Base-by-base conservation (phyloP, 2,113 vertebrate species). In the Scomber japonicus region DNA sequence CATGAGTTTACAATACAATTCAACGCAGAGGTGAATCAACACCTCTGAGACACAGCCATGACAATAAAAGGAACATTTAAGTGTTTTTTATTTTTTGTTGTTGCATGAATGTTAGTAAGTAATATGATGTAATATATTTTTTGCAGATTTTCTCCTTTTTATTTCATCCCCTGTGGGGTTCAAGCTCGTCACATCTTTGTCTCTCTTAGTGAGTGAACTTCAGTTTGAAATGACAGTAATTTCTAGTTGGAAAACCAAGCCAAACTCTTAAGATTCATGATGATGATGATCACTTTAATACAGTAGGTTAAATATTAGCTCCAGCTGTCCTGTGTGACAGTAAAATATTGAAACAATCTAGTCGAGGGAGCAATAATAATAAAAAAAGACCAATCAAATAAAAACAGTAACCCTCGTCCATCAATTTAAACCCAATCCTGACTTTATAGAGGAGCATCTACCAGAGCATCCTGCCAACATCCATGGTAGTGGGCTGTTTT, bases 391-490 rank as follows among this genome's bases (percentile, higher is more conserved):
- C 16, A 68, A 54, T 70, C 31, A 72, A 49, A 77, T 63, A 55
- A 16, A 65, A 24, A 31, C 54, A 44, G 13, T 11, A 56, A 60
- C 13, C 12, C 10, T 48, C 11, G 24, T 53, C 24, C 44, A 57
- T 62, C 44, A 69, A 56, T 73, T 46, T 63, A 74, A 76, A 55
- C 30, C 56, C 63, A 53, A 65, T 15, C 48, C 16, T 67, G 19
- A 74, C 75, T 84, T 84, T 75, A 86, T 44, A 55, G 62, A 71
- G 62, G 21, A 56, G 57, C 51, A 71, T 75, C 75, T 40, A 46
- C 65, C 14, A 19, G 46, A 55, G 80, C 64, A 48, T 77, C 64
- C 71, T 75, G 56, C 60, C 78, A 71, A 51, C 77, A 66, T 83
- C 64, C 63, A 65, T 73, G 71, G 45, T 55, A 75, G 48, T 54